Base-by-base conservation (phyloP, 2,113 vertebrate genomes). In the Gobio gobio region DNA sequence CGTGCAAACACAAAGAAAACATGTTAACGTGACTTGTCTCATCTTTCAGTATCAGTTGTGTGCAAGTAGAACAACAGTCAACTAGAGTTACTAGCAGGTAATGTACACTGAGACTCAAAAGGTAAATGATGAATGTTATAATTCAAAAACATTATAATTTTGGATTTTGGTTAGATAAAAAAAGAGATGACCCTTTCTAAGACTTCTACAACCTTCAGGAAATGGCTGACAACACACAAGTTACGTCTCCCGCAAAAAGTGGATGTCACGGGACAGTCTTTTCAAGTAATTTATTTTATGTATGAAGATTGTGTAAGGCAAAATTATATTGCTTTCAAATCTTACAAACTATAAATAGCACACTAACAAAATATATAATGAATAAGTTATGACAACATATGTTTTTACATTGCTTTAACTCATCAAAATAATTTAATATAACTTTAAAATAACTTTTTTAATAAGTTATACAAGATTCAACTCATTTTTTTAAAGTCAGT, bases 11-110 rank as follows among this genome's bases (percentile, higher is more conserved):
- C 79, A 47, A 64, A 80, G 59, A 80, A 14, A 26, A 63, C 56
- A 40, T 13, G 24, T 49, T 49, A 56, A 82, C 10, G 6, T 56
- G 45, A 78, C 43, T 58, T 22, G 47, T 70, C 24, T 82, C 63
- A 33, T 66, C 43, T 81, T 81, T 66, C 78, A 45, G 78, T 66
- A 43, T 74, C 83, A 78, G 58, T 24, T 78, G 61, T 78, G 61
- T 68, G 36, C 20, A 49, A 54, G 83, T 56, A 63, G 36, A 61
- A 47, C 24, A 45, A 47, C 18, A 29, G 43, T 72, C n/a, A 63
- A 24, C 40, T 70, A 29, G 20, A 54, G 47, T 82, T 54, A 70
- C 63, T 47, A 47, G 59, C 40, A 47, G n/a, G 54, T 26, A 61
- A 80, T 61, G 36, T 49, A 29, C 59, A 64, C 43, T 0, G 58